Percentiles rank a stretch among this genome's conserved stretches.
phyloP scores from a whole-genome alignment of 1,140 invertebrate species.

The Anadara kagoshimensis region DNA sequence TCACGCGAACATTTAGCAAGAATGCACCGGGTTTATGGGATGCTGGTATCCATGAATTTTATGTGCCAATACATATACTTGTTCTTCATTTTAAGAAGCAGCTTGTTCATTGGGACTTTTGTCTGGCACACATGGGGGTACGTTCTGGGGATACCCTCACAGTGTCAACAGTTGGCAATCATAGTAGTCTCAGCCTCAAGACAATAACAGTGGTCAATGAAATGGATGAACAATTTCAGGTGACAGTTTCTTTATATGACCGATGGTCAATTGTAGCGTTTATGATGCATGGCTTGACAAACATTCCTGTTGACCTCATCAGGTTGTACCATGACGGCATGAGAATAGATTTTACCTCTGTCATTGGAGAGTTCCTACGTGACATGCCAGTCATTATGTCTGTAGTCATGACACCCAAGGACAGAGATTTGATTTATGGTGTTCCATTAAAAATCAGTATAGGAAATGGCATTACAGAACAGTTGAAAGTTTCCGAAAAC shows the following conservation, averaged over 20 bases:
- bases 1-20: slow-evolving; percentile 55
- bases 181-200: slow-evolving; percentile 51
- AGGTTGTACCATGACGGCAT: slow-evolving; percentile 46
- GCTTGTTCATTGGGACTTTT: slow-evolving; percentile 54
- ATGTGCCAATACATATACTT: slow-evolving; percentile 58
- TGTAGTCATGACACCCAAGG: slow-evolving; percentile 47
- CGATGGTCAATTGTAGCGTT: slow-evolving; percentile 64
- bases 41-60: slow-evolving; percentile 56
- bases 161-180: slow-evolving; percentile 57
- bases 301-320: slow-evolving; percentile 66
- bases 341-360: slow-evolving; percentile 50
- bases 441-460: slow-evolving; percentile 55
- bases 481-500: slow-evolving; percentile 53
- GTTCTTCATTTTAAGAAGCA: slow-evolving; percentile 50
- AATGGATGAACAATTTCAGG: slow-evolving; percentile 44
- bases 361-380: slow-evolving; percentile 47
- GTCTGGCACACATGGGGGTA: slow-evolving; percentile 55
- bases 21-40: slow-evolving; percentile 41
- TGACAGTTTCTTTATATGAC: slow-evolving; percentile 62
- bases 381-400: slow-evolving; percentile 50
- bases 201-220: slow-evolving; percentile 54
- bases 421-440: slow-evolving; percentile 58
- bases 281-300: slow-evolving; percentile 62
- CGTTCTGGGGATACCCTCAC: slow-evolving; percentile 49
- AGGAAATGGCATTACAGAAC: slow-evolving; percentile 59